Base-by-base conservation (phyloP, 2,797 vertebrate genomes). In the Thunnus albacares region DNA sequence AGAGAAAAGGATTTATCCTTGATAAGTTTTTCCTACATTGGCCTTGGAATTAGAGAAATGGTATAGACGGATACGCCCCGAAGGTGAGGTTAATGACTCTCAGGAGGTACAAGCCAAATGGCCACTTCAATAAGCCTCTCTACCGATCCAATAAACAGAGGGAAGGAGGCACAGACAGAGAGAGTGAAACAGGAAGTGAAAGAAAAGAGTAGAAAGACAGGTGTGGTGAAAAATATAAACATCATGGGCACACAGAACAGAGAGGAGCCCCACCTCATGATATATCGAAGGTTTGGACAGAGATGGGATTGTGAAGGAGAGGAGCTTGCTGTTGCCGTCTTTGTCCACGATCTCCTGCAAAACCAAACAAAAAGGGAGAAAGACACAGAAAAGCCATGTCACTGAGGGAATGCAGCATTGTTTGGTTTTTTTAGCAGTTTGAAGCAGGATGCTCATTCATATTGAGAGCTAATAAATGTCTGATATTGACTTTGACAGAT, bases 241-340 rank as follows among this genome's bases (percentile, higher is more conserved):
- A 8, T 49, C 17, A 47, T 1, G 13, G 53, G 58, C 24, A 35
- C 17, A 65, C 0, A 28, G 10, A 15, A 47, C 14, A 22, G 59
- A 65, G 12, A 6, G 26, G 53, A 61, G 86, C 63, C 94, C 86
- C 91, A 99, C 98, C 97, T 99, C 98, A 61, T 99, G 98, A 91
- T 99, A 99, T 93, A 99, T 96, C 14, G 98, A 99, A 35, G 98
- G 98, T 91, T 99, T 99, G 45, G 98, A 99, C 90, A 99, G 96
- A 0, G 98, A 98, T 43, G 98, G 98, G 78, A 99, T 99, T 57
- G 97, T 99, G 89, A 99, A 99, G 86, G 98, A 99, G 70, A 99
- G 95, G 84, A 99, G 96, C 93, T 97, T 98, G 94, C 97, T 97
- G 94, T 99, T 99, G 85, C 98, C 98, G 80, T 99, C 98, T 96